Evolutionary conservation across 2,888 invertebrate species (phyloP).

Genomic region (Nebria salina): DNA sequence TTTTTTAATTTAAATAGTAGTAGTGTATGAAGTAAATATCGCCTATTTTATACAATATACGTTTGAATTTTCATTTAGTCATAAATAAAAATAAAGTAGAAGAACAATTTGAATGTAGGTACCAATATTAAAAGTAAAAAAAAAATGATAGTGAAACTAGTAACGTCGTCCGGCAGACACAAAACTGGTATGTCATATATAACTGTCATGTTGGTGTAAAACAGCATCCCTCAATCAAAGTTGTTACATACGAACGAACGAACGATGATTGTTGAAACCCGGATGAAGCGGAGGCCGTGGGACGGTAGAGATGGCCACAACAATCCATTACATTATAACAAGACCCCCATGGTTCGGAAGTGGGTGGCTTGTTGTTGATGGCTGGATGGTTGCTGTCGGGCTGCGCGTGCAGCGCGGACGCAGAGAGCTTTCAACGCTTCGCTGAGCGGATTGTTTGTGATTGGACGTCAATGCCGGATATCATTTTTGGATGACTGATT

Average conservation of each 20-base stretch:
- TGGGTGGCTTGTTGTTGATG: slow-evolving; percentile 7
- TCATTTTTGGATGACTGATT: slow-evolving; percentile 55
- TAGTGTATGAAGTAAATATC: too few species aligned
- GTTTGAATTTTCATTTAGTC: too few species aligned
- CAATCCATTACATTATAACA: slow-evolving; percentile 50
- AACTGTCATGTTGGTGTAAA: slow-evolving; percentile 50
- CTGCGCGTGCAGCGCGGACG: slow-evolving; percentile 18
- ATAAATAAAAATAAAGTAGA: too few species aligned
- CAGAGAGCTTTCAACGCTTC: slow-evolving; percentile 52
- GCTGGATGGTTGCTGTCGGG: slow-evolving; percentile 17
- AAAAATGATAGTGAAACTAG: background rate
- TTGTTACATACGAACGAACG: slow-evolving; percentile 47
- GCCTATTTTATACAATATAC: too few species aligned
- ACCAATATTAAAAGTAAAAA: background rate
- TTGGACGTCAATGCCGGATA: slow-evolving; percentile 55
- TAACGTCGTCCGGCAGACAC: background rate
- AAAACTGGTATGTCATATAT: slow-evolving; percentile 49
- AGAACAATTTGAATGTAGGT: too few species aligned
- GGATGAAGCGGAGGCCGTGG: background rate
- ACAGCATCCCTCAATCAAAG: slow-evolving; percentile 49
- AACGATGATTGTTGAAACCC: slow-evolving; percentile 49
- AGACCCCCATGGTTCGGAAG: slow-evolving; percentile 25
- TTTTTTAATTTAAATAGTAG: too few species aligned
- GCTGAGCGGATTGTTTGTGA: slow-evolving; percentile 54
- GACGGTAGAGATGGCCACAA: slow-evolving; percentile 40